These are phyloP conservation scores for Isoperla grammatica DNA, from an alignment of 2,888 invertebrate species.

Conservation along the genomic window DNA sequence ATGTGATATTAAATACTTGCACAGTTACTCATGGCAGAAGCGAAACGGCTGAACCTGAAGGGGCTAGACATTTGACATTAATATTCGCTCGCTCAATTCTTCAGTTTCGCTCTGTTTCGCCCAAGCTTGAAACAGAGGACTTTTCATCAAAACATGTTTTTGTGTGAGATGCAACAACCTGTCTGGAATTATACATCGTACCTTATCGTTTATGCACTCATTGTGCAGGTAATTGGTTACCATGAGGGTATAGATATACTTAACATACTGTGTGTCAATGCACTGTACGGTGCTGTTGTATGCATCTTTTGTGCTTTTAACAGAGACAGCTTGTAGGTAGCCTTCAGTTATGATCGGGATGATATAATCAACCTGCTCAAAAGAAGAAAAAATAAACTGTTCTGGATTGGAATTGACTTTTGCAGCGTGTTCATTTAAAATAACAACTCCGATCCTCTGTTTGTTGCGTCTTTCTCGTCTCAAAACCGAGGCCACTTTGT, in stretches of 20 bases:
- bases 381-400: constrained; percentile 16
- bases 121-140: constrained; percentile 24
- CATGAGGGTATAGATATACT: constrained; percentile 25
- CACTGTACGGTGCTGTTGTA: neutral
- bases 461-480: constrained; percentile 5
- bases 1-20: no score
- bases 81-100: constrained; percentile 12
- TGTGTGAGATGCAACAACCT: constrained; percentile 10
- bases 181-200: constrained; percentile 26
- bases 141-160: constrained; percentile 8
- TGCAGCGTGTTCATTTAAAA: constrained; percentile 23
- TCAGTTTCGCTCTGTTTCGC: constrained; percentile 13
- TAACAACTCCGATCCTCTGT: constrained; percentile 23
- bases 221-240: constrained; percentile 18
- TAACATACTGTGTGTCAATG: constrained; percentile 22
- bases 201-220: constrained; percentile 24
- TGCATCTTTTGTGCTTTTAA: neutral
- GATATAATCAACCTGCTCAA: constrained; percentile 25
- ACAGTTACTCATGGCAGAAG: no score
- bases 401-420: constrained; percentile 18
- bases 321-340: constrained; percentile 14
- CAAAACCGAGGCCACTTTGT: constrained; percentile 15
- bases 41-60: no score
- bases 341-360: constrained; percentile 26
- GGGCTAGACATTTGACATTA: neutral